These are phyloP conservation scores for Eptesicus fuscus DNA, from an alignment of 2,113 vertebrate genomes.

Conservation along the genomic window DNA sequence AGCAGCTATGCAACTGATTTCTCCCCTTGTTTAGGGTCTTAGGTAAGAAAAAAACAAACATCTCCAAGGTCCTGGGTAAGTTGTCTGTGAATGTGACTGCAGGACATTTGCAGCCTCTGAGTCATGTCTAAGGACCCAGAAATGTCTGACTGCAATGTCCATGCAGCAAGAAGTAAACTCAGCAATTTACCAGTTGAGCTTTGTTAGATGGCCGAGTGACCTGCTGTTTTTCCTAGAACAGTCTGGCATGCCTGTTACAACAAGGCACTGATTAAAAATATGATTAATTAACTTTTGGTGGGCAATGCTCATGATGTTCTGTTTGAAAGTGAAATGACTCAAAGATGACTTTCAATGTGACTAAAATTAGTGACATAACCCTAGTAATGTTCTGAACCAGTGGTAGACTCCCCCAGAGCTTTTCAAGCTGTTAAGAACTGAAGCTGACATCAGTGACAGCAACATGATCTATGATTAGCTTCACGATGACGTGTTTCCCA, in stretches of 20 bases:
- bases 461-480: background rate
- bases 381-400: background rate
- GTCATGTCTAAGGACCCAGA: constrained; percentile 13
- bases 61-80: background rate
- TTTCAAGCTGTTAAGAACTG: background rate
- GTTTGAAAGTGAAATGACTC: constrained; percentile 35
- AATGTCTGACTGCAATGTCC: background rate
- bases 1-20: background rate
- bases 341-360: constrained; percentile 13
- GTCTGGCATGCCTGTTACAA: constrained; percentile 15
- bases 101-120: constrained; percentile 44
- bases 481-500: constrained; percentile 22
- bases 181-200: background rate
- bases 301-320: constrained; percentile 17
- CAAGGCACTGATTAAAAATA: constrained; percentile 38
- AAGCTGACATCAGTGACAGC: constrained; percentile 2
- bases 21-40: background rate
- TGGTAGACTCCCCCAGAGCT: background rate
- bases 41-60: background rate
- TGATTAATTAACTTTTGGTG: constrained; percentile 39
- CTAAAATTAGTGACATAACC: background rate
- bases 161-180: constrained; percentile 16
- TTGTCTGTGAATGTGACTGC: constrained; percentile 17
- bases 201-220: constrained; percentile 26
- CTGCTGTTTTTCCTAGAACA: constrained; percentile 17